Evolutionary conservation across 2,113 vertebrate genomes (phyloP), one percentile per base, ranked within the genome.

Genomic region (Calidris pugnax): DNA sequence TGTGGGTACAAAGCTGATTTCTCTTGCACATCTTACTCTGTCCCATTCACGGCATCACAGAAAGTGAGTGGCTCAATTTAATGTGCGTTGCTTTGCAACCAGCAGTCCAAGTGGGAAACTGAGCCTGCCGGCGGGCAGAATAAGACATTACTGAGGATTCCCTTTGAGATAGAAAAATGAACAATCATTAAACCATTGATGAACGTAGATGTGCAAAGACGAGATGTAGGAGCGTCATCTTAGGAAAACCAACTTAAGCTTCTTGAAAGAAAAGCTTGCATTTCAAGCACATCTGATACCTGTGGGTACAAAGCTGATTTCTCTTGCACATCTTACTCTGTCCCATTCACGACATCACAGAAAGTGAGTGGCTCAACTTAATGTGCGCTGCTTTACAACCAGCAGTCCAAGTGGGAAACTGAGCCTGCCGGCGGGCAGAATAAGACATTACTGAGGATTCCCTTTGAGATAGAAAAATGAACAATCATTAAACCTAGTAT

Each of bases 101-200:
- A 43, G 14, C 28, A 73, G 55, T 26, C 28, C 79, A 9, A 35
- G 55, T 7, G 56, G 88, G 85, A 93, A 91, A 93, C 9, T 0
- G 0, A 94, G 66, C 82, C 89, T 9, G 6, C 20, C 41, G 85
- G 85, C 6, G 3, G 37, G 75, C 32, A 77, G 75, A 83, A 39
- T 27, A 48, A 95, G 62, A 57, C 50, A 47, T 55, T 82, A 57
- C 67, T 50, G 88, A 91, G 66, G 71, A 89, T 62, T 81, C 43
- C 59, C 48, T 85, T 43, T 86, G 82, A 91, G 90, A 90, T 10
- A 80, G 79, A 77, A 94, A 86, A 93, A 63, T 14, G 43, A 95
- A 60, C 35, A 57, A 48, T 62, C 78, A 67, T 89, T 73, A 92
- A 92, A 85, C 51, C 30, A n/a, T n/a, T n/a, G n/a, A n/a, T n/a